Conservation (phyloP, 2,113 vertebrate species). For the Raja brachyura region DNA sequence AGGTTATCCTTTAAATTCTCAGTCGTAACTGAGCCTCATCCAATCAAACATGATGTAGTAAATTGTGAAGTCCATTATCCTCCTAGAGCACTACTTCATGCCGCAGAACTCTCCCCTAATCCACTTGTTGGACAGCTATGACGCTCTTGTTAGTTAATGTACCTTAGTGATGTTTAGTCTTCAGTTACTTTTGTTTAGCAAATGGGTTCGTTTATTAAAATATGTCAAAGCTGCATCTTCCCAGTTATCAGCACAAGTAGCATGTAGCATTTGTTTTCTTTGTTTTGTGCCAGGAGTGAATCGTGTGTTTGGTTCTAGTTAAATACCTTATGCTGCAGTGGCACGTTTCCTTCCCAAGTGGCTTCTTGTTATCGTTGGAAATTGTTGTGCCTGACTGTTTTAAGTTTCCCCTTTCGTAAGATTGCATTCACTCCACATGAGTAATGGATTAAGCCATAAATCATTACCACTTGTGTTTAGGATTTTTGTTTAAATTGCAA, state of each 20-base stretch:
- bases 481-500: background rate
- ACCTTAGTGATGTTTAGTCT: background rate
- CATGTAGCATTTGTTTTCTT: background rate
- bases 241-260: background rate
- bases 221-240: background rate
- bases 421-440: background rate
- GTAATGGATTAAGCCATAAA: background rate
- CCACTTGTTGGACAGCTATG: background rate
- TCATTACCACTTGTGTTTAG: background rate
- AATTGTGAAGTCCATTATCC: background rate
- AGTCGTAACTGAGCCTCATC: background rate
- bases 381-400: background rate
- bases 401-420: background rate
- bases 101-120: background rate
- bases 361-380: background rate
- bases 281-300: background rate
- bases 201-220: background rate
- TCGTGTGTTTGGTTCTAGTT: background rate
- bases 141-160: background rate
- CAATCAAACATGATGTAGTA: background rate
- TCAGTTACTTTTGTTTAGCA: background rate
- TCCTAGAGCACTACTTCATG: background rate
- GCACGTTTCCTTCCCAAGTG: background rate
- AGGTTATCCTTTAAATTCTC: background rate
- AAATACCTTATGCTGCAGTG: background rate